A percentile compares a stretch with the other conserved stretches of the same genome.
phyloP scores from a whole-genome alignment of 2,113 vertebrate species.

The Pluvianellus socialis region DNA sequence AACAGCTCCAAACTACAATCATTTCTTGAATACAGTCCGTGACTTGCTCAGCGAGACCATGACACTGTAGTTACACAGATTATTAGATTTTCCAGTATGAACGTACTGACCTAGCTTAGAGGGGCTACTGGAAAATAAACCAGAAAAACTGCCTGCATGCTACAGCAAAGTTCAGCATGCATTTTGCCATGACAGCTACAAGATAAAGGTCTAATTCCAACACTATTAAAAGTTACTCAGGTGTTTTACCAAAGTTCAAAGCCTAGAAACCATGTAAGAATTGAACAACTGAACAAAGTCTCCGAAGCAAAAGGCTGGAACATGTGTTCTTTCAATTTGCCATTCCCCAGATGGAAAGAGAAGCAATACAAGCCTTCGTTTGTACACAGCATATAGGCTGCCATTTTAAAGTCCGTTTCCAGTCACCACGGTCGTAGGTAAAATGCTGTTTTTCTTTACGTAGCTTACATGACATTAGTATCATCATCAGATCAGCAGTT shows the following conservation, averaged over 20 bases:
- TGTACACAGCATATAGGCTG: background rate
- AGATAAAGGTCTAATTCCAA: background rate
- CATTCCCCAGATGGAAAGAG: background rate
- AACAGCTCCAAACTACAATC: background rate
- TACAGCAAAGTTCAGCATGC: background rate
- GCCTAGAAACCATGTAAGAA: background rate
- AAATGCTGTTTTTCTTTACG: background rate
- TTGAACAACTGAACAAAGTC: background rate
- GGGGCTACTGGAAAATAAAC: background rate
- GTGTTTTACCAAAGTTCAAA: background rate
- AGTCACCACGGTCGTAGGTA: background rate
- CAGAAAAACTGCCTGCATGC: background rate
- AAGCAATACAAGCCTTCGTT: background rate
- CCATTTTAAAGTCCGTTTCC: background rate
- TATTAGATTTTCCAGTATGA: background rate
- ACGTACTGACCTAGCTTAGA: background rate
- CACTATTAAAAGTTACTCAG: background rate
- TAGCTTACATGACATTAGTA: background rate
- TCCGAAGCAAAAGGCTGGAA: background rate
- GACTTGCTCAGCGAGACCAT: background rate
- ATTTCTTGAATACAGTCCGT: background rate
- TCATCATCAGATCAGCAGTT: background rate
- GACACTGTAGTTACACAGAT: background rate
- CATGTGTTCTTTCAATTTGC: background rate
- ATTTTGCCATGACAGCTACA: background rate